Evolutionary conservation across 2,113 vertebrate genomes (phyloP).

Genomic region (Malaclemys terrapin): DNA sequence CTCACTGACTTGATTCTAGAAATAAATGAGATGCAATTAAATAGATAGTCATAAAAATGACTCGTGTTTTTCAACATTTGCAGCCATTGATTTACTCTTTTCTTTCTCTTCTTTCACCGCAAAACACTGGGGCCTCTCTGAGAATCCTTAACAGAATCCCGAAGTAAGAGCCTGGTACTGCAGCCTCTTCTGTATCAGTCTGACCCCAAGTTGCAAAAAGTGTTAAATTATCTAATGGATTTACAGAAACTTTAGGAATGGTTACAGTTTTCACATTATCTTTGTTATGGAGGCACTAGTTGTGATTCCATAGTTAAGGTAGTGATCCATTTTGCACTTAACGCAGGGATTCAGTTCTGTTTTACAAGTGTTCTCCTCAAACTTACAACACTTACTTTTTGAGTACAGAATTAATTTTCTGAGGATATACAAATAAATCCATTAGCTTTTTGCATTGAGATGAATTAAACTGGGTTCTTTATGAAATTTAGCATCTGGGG

Average conservation of each 20-base stretch:
- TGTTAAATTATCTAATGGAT: too few species aligned
- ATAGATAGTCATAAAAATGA: neutral
- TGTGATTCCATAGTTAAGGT: neutral
- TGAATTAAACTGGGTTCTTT: neutral
- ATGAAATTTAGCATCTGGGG: neutral
- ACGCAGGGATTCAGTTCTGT: neutral
- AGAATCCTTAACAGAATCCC: neutral
- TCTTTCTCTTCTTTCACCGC: neutral
- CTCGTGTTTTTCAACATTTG: neutral
- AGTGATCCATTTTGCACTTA: neutral
- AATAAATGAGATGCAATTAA: neutral
- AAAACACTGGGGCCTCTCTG: neutral
- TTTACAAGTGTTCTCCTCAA: neutral
- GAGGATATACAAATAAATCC: neutral
- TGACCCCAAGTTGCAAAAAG: too few species aligned
- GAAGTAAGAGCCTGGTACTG: neutral
- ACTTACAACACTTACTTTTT: neutral
- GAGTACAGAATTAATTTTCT: neutral
- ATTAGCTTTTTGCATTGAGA: neutral
- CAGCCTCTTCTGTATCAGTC: too few species aligned
- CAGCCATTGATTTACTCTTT: rapidly evolving
- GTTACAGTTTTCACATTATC: neutral
- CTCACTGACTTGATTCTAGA: constrained; percentile 25
- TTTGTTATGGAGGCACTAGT: neutral
- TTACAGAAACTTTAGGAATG: neutral